Base-by-base conservation (phyloP, 2,888 invertebrate genomes). In the Hirudinaria manillensis region DNA sequence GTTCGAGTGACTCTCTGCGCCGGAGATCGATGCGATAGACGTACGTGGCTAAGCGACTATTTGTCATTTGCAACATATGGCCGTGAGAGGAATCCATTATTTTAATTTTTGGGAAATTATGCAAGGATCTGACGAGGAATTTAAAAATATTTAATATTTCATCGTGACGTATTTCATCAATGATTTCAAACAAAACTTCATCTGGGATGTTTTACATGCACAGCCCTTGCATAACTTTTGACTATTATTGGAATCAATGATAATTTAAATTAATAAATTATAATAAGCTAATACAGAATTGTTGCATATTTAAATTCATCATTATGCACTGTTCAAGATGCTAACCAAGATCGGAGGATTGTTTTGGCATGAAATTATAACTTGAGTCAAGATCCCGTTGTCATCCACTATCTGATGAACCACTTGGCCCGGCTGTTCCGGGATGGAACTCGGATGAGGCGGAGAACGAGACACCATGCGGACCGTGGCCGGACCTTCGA, bases 321-420 rank as follows among this genome's bases (percentile, higher is more conserved):
- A n/a, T 45, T 16, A 45, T 45, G 45, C 38, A 36, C 13, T 3
- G 55, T 21, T 19, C 16, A 29, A 45, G 36, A 24, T 55, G n/a
- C 36, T 55, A 32, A 56, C 55, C 55, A 72, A 29, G 3, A 27
- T 27, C 16, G 24, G 27, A 21, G 36, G 27, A 36, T 77, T 75
- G 16, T 83, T 82, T 75, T 84, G 83, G 19, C 92, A 91, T 76
- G 93, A 93, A 82, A 94, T 89, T 83, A 95, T 91, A 83, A 93
- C 92, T 87, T 94, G 94, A 80, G 93, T 90, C 84, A 95, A 89
- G 81, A 91, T 91, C 79, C 92, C 92, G 85, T 89, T 90, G 86
- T 94, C 94, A 87, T 94, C 94, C 81, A 94, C 90, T n/a, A 73
- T 56, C 45, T 73, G 73, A 10, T 73, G 73, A n/a, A 73, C 56